These are phyloP conservation scores for Oryzias dopingdopingensis DNA, from an alignment of 2,797 vertebrate species.

Conservation along the genomic window DNA sequence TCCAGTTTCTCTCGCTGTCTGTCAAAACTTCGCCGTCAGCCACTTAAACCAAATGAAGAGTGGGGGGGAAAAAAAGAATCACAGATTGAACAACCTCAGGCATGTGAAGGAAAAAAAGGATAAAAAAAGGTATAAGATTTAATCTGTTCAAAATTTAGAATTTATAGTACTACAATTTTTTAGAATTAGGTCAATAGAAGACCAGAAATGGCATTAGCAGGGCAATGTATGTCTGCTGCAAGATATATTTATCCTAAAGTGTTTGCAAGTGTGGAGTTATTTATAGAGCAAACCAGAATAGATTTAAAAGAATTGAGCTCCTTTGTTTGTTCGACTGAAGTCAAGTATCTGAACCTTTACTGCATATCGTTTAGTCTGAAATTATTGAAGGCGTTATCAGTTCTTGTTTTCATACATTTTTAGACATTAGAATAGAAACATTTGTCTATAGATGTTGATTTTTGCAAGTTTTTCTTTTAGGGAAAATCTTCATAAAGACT, in stretches of 20 bases:
- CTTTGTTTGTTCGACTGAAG: constrained; percentile 58
- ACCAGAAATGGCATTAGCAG: constrained; percentile 34
- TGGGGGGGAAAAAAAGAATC: constrained; percentile 58
- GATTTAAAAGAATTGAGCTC: constrained; percentile 56
- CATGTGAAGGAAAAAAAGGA: constrained; percentile 34
- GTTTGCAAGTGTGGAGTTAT: constrained; percentile 57
- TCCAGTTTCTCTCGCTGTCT: constrained; percentile 76
- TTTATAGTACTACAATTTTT: constrained; percentile 29
- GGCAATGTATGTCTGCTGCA: constrained; percentile 22
- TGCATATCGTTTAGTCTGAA: constrained; percentile 31
- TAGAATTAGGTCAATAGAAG: constrained; percentile 29
- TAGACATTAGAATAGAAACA: constrained; percentile 31
- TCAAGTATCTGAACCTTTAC: constrained; percentile 40
- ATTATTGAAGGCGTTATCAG: constrained; percentile 47
- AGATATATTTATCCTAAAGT: constrained; percentile 49
- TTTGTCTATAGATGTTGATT: constrained; percentile 32
- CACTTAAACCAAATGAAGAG: constrained; percentile 56
- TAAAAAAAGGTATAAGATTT: constrained; percentile 36
- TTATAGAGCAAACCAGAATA: constrained; percentile 63
- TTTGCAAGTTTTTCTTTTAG: constrained; percentile 27
- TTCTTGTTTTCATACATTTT: constrained; percentile 25
- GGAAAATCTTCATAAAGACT: constrained; percentile 12
- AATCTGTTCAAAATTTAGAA: constrained; percentile 29
- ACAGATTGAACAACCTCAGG: constrained; percentile 73
- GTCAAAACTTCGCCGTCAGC: constrained; percentile 74